Conservation (phyloP, 1,140 invertebrate species). For the Philotrypesis tridentata region DNA sequence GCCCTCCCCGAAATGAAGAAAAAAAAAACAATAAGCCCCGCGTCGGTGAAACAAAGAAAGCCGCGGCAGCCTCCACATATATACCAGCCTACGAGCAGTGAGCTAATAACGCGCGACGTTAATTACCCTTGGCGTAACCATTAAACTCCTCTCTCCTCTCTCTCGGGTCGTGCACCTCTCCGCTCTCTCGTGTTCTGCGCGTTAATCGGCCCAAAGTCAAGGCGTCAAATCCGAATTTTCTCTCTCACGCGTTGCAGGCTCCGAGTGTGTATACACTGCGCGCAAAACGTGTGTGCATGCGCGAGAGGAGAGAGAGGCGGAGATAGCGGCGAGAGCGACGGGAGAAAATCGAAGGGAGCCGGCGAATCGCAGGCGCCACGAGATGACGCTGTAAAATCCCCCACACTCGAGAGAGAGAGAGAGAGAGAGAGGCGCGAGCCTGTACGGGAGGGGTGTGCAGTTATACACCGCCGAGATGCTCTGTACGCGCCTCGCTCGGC, state of each 20-base stretch:
- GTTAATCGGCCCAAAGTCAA: slow-evolving; percentile 44
- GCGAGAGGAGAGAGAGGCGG: slow-evolving; percentile 25
- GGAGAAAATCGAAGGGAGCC: slow-evolving; percentile 48
- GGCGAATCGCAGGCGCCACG: slow-evolving; percentile 63
- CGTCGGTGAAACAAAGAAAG: slow-evolving; percentile 31
- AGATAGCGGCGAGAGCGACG: slow-evolving; percentile 23
- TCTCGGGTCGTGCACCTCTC: neutral
- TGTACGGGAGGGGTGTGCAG: neutral
- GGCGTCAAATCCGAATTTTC: slow-evolving; percentile 61
- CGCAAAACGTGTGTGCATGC: slow-evolving; percentile 48
- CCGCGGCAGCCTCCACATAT: too few relatives aligned
- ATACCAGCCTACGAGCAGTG: neutral
- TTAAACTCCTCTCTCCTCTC: neutral
- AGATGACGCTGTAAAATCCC: slow-evolving; percentile 61
- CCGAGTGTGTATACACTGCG: slow-evolving; percentile 35
- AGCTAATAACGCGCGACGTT: slow-evolving; percentile 31
- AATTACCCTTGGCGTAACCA: slow-evolving; percentile 18
- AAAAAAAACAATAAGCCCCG: neutral
- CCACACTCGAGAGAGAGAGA: too few relatives aligned
- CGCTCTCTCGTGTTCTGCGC: too few relatives aligned
- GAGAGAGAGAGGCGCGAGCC: slow-evolving; percentile 1
- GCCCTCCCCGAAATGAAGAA: neutral
- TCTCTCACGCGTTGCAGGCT: slow-evolving; percentile 51
- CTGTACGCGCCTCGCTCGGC: too few relatives aligned
- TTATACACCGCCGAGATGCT: slow-evolving; percentile 49